Evolutionary conservation across 1,140 invertebrate genomes (phyloP), one percentile per base, ranked within the genome.

Genomic region (Drosophila arizonae): DNA sequence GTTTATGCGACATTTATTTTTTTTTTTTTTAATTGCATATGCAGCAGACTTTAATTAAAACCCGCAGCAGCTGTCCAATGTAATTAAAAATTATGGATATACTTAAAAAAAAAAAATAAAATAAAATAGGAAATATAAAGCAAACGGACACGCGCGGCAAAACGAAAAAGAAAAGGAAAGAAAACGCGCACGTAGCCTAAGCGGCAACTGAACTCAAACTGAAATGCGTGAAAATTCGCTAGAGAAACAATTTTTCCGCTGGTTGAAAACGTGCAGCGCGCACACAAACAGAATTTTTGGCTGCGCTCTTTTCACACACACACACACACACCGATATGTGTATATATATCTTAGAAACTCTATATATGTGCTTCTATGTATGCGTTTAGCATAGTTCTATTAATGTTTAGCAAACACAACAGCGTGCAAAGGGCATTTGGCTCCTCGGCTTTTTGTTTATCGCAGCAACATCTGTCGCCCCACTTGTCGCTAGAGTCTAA

Each of bases 221-320:
- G 81, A 85, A 85, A 73, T 78, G 78, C 65, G 72, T 67, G 70
- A 87, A 85, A 85, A 85, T 85, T 85, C 60, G 78, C 81, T 72
- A 86, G 72, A 77, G 80, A 76, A 82, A 41, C 64, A 56, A 56
- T 57, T 55, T 57, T 57, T 46, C 8, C 28, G 33, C 33, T 56
- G 43, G 6, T 15, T 52, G 15, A 33, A 17, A 60, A 48, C 45
- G 33, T 13, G 48, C 48, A 50, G 41, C 60, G 46, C 17, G 17
- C 45, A 4, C 45, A 4, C 45, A 26, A 33, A 41, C 39, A 39
- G 30, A 63, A 67, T 30, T 39, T 46, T 46, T 28, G 6, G 56
- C 61, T 52, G 48, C 13, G 56, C 61, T 69, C 61, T 74, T 74
- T 61, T 46, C 50, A 33, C 43, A 33, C 46, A 52, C 33, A 9